Evolutionary conservation across 2,113 vertebrate genomes (phyloP), one percentile per base, ranked within the genome.

Genomic region (Centrocercus urophasianus): DNA sequence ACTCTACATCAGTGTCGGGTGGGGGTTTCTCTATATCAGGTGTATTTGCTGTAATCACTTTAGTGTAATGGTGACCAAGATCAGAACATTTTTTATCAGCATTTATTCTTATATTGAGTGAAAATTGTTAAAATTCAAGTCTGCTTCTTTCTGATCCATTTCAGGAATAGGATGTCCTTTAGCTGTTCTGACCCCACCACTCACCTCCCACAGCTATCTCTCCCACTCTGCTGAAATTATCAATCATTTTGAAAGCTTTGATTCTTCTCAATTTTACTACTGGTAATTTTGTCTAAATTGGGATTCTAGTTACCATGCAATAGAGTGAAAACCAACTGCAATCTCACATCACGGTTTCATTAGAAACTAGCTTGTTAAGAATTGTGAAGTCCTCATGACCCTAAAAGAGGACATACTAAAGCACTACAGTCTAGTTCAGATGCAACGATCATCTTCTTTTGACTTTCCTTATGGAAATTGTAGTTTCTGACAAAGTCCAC

Each of bases 1-100:
- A 47, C 13, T 80, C 32, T 8, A 6, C 0, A 0, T 52, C 34
- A 69, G 20, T 30, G 13, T 81, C 30, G 61, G 32, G 20, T 36
- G 13, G 4, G 8, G 38, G 2, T 4, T 69, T 52, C 50, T 81
- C 21, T 63, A 22, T 66, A 16, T 17, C 1, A 0, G 28, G 14
- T 74, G 54, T 85, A 36, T 88, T 77, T 80, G 38, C 32, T 56
- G 13, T 8, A 11, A 75, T 78, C 24, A 42, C 3, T 10, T 47
- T 30, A 57, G 13, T 48, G 12, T 22, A 34, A 15, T 38, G 27
- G 15, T 76, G 56, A 38, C 21, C 32, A 52, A 54, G 43, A 65
- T 43, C 32, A 88, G 43, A 90, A 38, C n/a, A 90, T 3, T 4
- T 1, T 27, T 40, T 54, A 38, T 45, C 38, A 19, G 8, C 5